Evolutionary conservation across 2,797 vertebrate genomes (phyloP), one percentile per base, ranked within the genome.

Genomic region (Lerista edwardsae): DNA sequence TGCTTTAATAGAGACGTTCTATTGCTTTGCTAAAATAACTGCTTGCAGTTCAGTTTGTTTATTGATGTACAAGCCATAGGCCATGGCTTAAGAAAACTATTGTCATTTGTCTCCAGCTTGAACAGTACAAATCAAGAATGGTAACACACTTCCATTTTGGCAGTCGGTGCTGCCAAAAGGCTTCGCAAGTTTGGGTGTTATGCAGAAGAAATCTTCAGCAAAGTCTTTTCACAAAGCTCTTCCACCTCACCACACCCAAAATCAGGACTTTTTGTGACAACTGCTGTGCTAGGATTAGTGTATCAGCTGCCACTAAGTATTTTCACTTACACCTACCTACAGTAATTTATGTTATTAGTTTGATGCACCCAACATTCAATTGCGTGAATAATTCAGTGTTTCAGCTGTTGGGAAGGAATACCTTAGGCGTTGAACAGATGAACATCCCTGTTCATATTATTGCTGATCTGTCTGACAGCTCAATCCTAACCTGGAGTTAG

Each of bases 391-490:
- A 34, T 57, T 31, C 79, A 84, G 4, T 59, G 14, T 55, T 41
- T 12, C 25, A 0, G 39, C 75, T 85, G 19, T 64, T 76, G 80
- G 12, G 85, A 90, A 87, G 57, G 31, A 88, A 86, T 51, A 19
- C 68, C 15, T 67, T 12, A 89, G 81, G 41, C 19, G 41, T 67
- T 89, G 47, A 82, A 51, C 59, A 71, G 62, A 74, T 57, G n/a
- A 79, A 4, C 5, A 69, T 75, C 88, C 72, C 72, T 1, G 75
- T 86, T 83, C 41, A 19, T 0, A 12, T 34, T 4, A 27, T 9
- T 79, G 27, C 29, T 73, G 4, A 14, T 41, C 14, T 39, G 31
- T 19, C 12, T n/a, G n/a, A n/a, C n/a, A n/a, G n/a, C n/a, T n/a
- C n/a, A n/a, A n/a, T n/a, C n/a, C n/a, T n/a, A n/a, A n/a, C n/a